These are phyloP conservation scores for Hemistola chrysoprasaria DNA, from an alignment of 2,888 invertebrate genomes.

Conservation along the genomic window DNA sequence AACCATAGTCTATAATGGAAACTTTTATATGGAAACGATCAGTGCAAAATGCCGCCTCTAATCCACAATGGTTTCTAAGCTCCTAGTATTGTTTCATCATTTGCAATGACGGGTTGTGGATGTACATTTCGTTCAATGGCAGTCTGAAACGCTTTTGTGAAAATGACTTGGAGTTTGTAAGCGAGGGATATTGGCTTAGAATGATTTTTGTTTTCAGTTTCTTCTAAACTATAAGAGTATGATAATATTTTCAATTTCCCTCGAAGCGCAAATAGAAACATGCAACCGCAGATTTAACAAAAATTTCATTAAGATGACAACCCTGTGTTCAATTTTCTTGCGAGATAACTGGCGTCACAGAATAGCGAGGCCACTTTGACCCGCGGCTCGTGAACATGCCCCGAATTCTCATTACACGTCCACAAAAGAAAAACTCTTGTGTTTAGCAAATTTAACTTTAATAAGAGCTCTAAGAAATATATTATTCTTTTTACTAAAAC, in stretches of 20 bases:
- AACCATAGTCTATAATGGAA: too few species aligned
- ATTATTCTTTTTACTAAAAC: not conserved
- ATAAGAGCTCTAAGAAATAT: constrained; percentile 6
- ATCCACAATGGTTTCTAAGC: constrained; percentile 27
- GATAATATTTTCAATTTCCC: constrained; percentile 11
- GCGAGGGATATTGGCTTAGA: constrained; percentile 44
- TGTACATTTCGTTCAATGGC: constrained; percentile 60
- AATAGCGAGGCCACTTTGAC: constrained; percentile 72
- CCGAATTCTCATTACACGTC: constrained; percentile 65
- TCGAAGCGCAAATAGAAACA: constrained; percentile 39
- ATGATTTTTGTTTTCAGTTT: too few species aligned
- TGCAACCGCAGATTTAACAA: constrained; percentile 30
- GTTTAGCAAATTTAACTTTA: constrained; percentile 37
- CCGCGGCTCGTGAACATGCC: constrained; percentile 67
- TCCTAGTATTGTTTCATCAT: constrained; percentile 51
- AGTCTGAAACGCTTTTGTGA: constrained; percentile 55
- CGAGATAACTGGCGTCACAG: constrained; percentile 65
- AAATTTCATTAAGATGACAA: constrained; percentile 78
- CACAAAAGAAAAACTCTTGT: constrained; percentile 56
- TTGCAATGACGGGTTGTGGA: constrained; percentile 57
- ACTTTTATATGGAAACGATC: too few species aligned
- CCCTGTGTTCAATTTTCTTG: constrained; percentile 71
- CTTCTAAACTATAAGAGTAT: too few species aligned
- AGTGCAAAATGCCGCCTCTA: constrained; percentile 8
- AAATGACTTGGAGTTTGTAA: constrained; percentile 52